Evolutionary conservation across 2,888 invertebrate genomes (phyloP).

Genomic region (Rhabditophanes sp.): DNA sequence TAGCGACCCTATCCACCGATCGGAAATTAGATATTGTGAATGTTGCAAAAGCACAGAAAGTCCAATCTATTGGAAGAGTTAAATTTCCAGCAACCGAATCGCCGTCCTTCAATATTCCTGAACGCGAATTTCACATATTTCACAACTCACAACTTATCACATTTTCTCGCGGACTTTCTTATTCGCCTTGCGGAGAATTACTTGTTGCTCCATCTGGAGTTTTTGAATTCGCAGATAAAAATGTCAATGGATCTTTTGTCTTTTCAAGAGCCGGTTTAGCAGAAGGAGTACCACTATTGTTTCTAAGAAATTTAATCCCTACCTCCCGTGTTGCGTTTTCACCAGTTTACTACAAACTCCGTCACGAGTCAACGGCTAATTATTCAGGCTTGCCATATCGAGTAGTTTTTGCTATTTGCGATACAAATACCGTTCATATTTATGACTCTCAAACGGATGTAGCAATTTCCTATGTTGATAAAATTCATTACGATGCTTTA

Average conservation of each 20-base stretch:
- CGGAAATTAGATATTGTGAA: constrained; percentile 34
- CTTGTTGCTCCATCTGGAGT: constrained; percentile 64
- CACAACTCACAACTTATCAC: constrained; percentile 84
- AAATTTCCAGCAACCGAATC: constrained; percentile 2
- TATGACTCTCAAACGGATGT: constrained; percentile 70
- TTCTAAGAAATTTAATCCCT: constrained; percentile 48
- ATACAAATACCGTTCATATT: constrained; percentile 62
- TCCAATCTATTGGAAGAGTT: constrained; percentile 7
- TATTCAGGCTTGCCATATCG: constrained; percentile 56
- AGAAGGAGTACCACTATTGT: constrained; percentile 41
- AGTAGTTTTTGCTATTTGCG: constrained; percentile 75
- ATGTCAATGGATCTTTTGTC: constrained; percentile 52
- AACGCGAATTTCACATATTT: constrained; percentile 50
- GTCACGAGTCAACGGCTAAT: constrained; percentile 23
- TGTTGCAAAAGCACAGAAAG: constrained; percentile 20
- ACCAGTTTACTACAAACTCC: constrained; percentile 58
- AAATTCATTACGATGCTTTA: constrained; percentile 73
- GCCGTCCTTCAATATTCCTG: constrained; percentile 1
- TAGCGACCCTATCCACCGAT: constrained; percentile 38
- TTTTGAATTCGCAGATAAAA: constrained; percentile 39
- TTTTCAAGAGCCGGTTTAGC: constrained; percentile 51
- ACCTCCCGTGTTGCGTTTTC: constrained; percentile 70
- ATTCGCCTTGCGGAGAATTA: constrained; percentile 76
- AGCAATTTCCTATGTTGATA: constrained; percentile 64
- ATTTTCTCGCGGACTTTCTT: constrained; percentile 72